A percentile compares a stretch with the other conserved stretches of the same genome.
Conservation (phyloP, 2,797 vertebrate species). For the Sebastes flavidus region DNA sequence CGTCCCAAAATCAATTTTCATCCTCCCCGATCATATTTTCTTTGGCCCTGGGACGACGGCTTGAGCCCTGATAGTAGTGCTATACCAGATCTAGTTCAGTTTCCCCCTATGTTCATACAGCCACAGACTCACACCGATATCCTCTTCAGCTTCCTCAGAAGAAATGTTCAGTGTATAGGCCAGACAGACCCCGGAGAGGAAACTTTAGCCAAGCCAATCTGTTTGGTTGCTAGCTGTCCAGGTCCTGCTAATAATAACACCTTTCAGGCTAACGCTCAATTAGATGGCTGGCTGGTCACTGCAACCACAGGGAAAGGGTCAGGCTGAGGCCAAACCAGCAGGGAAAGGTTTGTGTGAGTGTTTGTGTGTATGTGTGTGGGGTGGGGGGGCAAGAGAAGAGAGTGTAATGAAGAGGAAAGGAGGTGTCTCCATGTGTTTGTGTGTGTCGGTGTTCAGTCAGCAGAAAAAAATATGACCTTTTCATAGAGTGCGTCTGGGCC, state of each 20-base stretch:
- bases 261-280: conserved; percentile 46
- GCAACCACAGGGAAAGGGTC: conserved; percentile 47
- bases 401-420: conserved; percentile 30
- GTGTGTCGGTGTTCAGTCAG: conserved; percentile 51
- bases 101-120: background rate
- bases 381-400: background rate
- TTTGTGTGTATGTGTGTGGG: background rate
- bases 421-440: conserved; percentile 25
- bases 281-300: conserved; percentile 52
- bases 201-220: conserved; percentile 32
- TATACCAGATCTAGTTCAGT: background rate
- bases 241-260: conserved; percentile 45
- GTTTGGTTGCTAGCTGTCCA: conserved; percentile 28
- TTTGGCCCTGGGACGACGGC: too few relatives aligned
- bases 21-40: too few relatives aligned
- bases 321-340: conserved; percentile 36
- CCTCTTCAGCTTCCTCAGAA: background rate
- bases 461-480: conserved; percentile 66
- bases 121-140: background rate
- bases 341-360: conserved; percentile 18
- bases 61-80: too few relatives aligned
- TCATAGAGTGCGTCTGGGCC: conserved; percentile 32
- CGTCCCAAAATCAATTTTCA: too few relatives aligned
- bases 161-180: background rate
- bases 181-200: conserved; percentile 12